These are phyloP conservation scores for Stigmatopora argus DNA, from an alignment of 2,113 vertebrate species.

Conservation along the genomic window DNA sequence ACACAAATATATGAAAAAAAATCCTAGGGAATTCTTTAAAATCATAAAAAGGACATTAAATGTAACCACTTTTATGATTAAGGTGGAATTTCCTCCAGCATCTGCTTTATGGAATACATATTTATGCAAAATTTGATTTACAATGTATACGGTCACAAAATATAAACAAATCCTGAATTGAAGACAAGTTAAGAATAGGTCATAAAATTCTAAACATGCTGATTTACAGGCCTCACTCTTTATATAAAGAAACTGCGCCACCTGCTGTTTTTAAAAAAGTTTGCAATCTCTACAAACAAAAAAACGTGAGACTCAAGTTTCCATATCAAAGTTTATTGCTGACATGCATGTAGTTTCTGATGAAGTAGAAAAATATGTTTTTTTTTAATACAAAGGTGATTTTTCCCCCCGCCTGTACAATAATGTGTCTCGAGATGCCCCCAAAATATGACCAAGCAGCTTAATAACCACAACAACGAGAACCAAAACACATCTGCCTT, in stretches of 20 bases:
- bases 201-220: not conserved
- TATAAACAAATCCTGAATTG: not conserved
- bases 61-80: too few relatives aligned
- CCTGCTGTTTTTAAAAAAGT: constrained; percentile 36
- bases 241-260: constrained; percentile 38
- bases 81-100: too few relatives aligned
- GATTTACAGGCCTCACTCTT: not conserved
- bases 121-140: too few relatives aligned
- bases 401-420: constrained; percentile 78
- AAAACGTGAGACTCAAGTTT: constrained; percentile 58
- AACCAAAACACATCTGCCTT: constrained; percentile 38
- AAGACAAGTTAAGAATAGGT: not conserved
- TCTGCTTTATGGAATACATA: too few relatives aligned
- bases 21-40: too few relatives aligned
- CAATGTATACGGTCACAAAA: too few relatives aligned
- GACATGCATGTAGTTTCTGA: constrained; percentile 92
- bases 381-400: constrained; percentile 90
- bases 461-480: constrained; percentile 59
- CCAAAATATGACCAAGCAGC: constrained; percentile 56
- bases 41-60: too few relatives aligned
- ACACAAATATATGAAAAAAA: too few relatives aligned
- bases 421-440: constrained; percentile 69
- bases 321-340: constrained; percentile 93
- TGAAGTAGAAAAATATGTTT: constrained; percentile 97
- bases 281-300: not conserved